Evolutionary conservation across 35 echinoderm and acorn worm species (phyloP), one percentile per base, ranked within the genome.

Genomic region (Acanthaster planci): DNA sequence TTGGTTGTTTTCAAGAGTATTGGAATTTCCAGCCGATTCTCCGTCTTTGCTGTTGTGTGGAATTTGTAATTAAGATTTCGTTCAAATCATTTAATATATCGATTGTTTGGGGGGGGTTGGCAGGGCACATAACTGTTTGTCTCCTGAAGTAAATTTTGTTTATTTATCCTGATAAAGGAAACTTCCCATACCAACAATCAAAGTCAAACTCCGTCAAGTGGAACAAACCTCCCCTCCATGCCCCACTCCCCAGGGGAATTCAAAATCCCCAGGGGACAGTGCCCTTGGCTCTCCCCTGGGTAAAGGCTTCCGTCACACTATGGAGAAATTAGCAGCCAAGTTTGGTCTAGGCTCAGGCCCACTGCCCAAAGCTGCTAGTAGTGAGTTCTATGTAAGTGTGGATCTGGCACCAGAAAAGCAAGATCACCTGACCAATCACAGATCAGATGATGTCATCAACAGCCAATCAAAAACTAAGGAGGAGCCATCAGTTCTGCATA

Each of bases 281-380:
- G 30, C 1, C 64, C 64, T 34, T 1, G 64, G 64, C 57, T 78
- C 38, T 81, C 77, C 60, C 90, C 90, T 53, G 67, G 18, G 55
- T 60, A 37, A 76, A 77, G 68, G 68, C 10, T 58, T 92, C 53
- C 85, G 67, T 36, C 84, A 85, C 6, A 92, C 76, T 50, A 80
- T 92, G 35, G 83, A 78, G 36, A 92, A 92, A 78, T 84, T 92
- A 1, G 84, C 76, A 8, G 59, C 90, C 2, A 92, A 92, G 83
- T 92, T 92, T 59, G 39, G 84, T 19, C 55, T 58, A 8, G 37
- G 84, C 34, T 76, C 83, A 18, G 64, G 19, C 34, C 64, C 23
- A 29, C 21, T 67, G 23, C 38, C 59, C 37, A 38, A 37, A 0
- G 40, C 83, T 5, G 36, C 83, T 0, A 58, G 60, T 8, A 78